Percentiles rank a stretch among this genome's conserved stretches.
phyloP scores from a whole-genome alignment of 35 echinoderm and acorn worm species.

The Holothuria glaberrima region DNA sequence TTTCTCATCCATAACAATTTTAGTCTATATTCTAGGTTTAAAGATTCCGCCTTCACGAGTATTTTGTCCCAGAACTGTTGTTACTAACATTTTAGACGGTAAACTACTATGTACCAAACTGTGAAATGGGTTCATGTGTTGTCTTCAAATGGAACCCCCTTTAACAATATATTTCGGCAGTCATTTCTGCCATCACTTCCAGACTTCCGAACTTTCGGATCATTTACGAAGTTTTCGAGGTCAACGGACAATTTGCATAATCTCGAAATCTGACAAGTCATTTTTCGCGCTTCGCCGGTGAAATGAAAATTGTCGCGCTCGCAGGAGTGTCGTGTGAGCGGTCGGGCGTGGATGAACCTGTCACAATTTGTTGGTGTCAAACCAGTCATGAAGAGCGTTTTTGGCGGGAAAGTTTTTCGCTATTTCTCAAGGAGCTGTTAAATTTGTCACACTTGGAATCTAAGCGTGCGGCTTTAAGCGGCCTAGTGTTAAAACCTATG shows the following conservation, averaged over 20 bases:
- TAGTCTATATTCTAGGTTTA: too few species aligned
- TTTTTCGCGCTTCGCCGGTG: conserved; percentile 33
- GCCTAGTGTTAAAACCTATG: conserved; percentile 56
- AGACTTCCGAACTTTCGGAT: conserved; percentile 40
- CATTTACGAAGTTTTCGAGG: conserved; percentile 51
- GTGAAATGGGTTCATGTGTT: too few species aligned
- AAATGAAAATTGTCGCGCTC: conserved; percentile 52
- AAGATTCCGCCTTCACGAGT: too few species aligned
- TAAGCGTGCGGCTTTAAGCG: conserved; percentile 25
- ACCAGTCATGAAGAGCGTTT: conserved; percentile 41
- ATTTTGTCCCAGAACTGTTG: too few species aligned
- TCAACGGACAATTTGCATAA: conserved; percentile 49
- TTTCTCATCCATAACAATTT: too few species aligned
- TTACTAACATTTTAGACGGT: too few species aligned
- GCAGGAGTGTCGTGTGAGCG: conserved; percentile 38
- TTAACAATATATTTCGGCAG: too few species aligned
- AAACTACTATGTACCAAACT: too few species aligned
- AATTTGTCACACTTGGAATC: conserved; percentile 30
- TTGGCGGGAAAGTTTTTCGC: conserved; percentile 46
- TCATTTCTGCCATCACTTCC: neutral
- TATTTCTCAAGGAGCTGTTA: conserved; percentile 23
- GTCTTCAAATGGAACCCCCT: too few species aligned
- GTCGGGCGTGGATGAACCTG: conserved; percentile 47
- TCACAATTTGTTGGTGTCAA: conserved; percentile 40
- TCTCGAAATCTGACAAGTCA: conserved; percentile 50